These are phyloP conservation scores for Samia ricini DNA, from an alignment of 1,140 invertebrate genomes.

Conservation along the genomic window DNA sequence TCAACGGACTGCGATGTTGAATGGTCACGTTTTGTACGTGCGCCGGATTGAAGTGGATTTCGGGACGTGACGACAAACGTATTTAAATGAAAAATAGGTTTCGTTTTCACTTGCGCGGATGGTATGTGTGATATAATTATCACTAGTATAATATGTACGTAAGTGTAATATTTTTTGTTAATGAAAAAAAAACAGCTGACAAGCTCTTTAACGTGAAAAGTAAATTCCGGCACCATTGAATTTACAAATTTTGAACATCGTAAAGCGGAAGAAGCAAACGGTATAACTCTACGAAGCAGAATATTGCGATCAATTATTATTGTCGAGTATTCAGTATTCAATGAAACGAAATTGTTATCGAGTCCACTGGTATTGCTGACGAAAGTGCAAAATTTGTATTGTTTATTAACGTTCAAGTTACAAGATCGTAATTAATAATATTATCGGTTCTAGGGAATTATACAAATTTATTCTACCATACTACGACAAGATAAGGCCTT, in stretches of 20 bases:
- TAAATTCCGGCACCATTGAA: background rate
- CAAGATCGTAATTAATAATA: background rate
- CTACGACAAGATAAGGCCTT: too few relatives aligned
- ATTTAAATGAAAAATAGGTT: constrained; percentile 45
- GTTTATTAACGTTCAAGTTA: background rate
- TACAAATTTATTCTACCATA: too few relatives aligned
- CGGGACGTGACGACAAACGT: constrained; percentile 49
- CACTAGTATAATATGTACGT: background rate
- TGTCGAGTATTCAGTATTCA: constrained; percentile 40
- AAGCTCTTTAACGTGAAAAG: background rate
- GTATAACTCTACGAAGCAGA: constrained; percentile 29
- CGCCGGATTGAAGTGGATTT: constrained; percentile 52
- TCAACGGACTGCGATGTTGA: constrained; percentile 45
- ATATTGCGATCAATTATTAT: constrained; percentile 47
- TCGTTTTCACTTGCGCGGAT: background rate
- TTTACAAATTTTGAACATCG: background rate
- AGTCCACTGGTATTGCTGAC: constrained; percentile 19
- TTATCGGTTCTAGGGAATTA: too few relatives aligned
- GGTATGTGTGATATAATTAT: background rate
- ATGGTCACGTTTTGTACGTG: constrained; percentile 68
- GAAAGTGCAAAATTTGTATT: background rate
- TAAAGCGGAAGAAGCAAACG: constrained; percentile 9
- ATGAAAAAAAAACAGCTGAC: background rate
- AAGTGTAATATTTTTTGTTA: background rate
- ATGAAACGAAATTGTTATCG: constrained; percentile 25